A percentile compares a stretch with the other conserved stretches of the same genome.
phyloP scores from a whole-genome alignment of 2,888 invertebrate genomes.

The Drosophila paracracens region DNA sequence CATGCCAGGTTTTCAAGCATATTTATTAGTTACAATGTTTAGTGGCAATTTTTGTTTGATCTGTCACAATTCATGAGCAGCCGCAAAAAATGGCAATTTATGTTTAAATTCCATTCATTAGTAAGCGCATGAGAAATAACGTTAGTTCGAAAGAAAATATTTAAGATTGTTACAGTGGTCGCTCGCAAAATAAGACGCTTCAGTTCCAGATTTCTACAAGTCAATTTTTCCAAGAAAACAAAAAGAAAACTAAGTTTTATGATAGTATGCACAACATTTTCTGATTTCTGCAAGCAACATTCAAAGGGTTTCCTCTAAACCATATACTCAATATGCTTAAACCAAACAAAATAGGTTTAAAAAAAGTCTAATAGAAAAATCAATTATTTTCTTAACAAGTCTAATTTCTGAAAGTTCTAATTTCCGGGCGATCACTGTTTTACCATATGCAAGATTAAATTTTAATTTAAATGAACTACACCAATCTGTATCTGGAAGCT shows the following conservation, averaged over 20 bases:
- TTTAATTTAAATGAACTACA: background rate
- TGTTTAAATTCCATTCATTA: conserved; percentile 43
- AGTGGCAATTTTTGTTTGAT: conserved; percentile 14
- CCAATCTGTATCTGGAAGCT: background rate
- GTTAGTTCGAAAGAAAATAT: conserved; percentile 48
- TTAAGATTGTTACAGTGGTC: conserved; percentile 1
- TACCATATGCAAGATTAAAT: background rate
- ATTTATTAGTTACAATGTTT: conserved; percentile 20
- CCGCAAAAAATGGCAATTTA: conserved; percentile 86
- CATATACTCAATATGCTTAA: background rate
- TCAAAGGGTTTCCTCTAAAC: background rate
- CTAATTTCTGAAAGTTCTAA: background rate
- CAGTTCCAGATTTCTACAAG: background rate
- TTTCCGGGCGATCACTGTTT: background rate
- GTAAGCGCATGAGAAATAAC: conserved; percentile 63
- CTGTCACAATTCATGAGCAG: conserved; percentile 82
- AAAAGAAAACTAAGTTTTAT: background rate
- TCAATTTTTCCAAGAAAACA: background rate
- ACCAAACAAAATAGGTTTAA: background rate
- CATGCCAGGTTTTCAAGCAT: conserved; percentile 25
- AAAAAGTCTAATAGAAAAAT: background rate
- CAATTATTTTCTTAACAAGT: background rate
- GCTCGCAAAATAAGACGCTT: background rate
- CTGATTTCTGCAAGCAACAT: background rate
- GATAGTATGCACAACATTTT: background rate